Conservation (phyloP, 2,113 vertebrate genomes). For the Anser cygnoides region DNA sequence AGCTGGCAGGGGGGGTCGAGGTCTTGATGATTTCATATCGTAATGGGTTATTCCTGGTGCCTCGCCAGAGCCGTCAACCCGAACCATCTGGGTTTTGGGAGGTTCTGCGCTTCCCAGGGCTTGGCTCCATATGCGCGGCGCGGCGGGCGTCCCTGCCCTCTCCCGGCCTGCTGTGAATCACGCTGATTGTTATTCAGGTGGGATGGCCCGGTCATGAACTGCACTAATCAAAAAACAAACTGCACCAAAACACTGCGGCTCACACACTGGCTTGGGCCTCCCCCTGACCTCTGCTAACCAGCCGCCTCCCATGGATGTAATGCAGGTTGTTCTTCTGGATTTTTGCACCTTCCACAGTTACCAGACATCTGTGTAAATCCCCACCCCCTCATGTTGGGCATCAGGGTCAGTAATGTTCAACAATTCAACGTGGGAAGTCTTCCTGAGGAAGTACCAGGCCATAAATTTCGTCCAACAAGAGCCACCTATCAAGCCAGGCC, state of each 20-base stretch:
- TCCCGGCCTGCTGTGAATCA: conserved; percentile 68
- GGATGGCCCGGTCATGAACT: conserved; percentile 77
- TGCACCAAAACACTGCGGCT: conserved; percentile 66
- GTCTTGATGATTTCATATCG: conserved; percentile 10
- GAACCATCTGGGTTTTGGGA: conserved; percentile 62
- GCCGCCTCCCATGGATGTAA: conserved; percentile 70
- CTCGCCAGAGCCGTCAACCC: conserved; percentile 55
- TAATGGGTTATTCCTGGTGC: conserved; percentile 49
- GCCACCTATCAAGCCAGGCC: conserved; percentile 70
- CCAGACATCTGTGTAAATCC: conserved; percentile 76
- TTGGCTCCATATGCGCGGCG: conserved; percentile 49
- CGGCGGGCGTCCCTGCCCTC: conserved; percentile 47
- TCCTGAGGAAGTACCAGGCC: conserved; percentile 78
- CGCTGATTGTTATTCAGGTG: conserved; percentile 73
- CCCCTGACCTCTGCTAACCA: conserved; percentile 64
- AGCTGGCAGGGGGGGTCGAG: background rate
- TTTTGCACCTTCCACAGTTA: conserved; percentile 75
- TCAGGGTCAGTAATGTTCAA: conserved; percentile 79
- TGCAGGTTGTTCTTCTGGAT: conserved; percentile 72
- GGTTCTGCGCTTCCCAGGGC: conserved; percentile 54
- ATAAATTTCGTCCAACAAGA: conserved; percentile 82
- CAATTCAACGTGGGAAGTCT: conserved; percentile 84
- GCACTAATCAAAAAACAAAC: conserved; percentile 75
- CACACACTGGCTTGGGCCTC: conserved; percentile 71
- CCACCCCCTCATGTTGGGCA: conserved; percentile 74